Evolutionary conservation across 2,888 invertebrate genomes (phyloP), one percentile per base, ranked within the genome.

Genomic region (Baccha elongata): DNA sequence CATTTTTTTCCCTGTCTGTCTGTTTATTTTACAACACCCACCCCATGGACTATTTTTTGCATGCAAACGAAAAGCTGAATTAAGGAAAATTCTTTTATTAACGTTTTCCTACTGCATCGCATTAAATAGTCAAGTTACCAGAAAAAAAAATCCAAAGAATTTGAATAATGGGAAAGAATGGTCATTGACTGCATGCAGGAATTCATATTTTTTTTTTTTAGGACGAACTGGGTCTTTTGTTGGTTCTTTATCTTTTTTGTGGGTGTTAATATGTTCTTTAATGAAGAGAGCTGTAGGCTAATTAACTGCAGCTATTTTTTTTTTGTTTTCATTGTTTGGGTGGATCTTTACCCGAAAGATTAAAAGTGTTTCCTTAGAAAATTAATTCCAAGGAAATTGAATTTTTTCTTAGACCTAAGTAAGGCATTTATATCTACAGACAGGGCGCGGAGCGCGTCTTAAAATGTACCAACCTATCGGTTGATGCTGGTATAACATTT

Each of bases 171-270:
- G 44, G 60, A 10, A 60, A 46, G 71, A 53, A 37, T 79, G 68
- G 74, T 67, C 74, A 80, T 80, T 80, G 62, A 80, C 68, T 62
- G 55, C 10, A 35, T 71, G 50, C 13, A 23, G 32, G 42, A 26
- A 37, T 37, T 60, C 26, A 48, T 76, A 29, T 46, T 48, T 17
- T n/a, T n/a, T 50, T 42, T 46, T 44, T 50, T 11, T 15, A 19
- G 29, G 29, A 52, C 1, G 15, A 15, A 29, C 15, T 50, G 15
- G 5, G 1, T 10, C 15, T 26, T 15, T 15, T 29, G 29, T 50
- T 15, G 4, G 21, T 5, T 4, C 5, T 23, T 23, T 42, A 10
- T 44, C 3, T 48, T 13, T 32, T 29, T 11, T 53, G 17, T 7
- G 8, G 19, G 35, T 53, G 35, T 13, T 29, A 50, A 8, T n/a